Evolutionary conservation across 2,888 invertebrate species (phyloP), one percentile per base, ranked within the genome.

Genomic region (Cryptus viduatorius): DNA sequence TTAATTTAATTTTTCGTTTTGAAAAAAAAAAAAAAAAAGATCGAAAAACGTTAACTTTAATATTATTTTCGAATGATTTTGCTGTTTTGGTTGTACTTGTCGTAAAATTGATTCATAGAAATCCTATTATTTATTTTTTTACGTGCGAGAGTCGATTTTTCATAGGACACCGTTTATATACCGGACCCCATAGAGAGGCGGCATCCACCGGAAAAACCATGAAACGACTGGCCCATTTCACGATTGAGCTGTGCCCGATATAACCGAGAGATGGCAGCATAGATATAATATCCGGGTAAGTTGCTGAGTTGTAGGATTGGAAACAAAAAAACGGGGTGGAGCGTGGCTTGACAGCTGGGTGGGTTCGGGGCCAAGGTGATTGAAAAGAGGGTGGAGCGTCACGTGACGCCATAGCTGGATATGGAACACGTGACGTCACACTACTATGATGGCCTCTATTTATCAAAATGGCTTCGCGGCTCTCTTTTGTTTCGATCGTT

Each of bases 331-430:
- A 93, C 91, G 91, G 93, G 93, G 93, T 93, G 93, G 93, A 93
- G 93, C 93, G 90, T 91, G 89, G 84, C 91, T 91, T 93, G 93
- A 93, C 93, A 93, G 92, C 92, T 93, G 94, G 94, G 94, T 93
- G 94, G 93, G 93, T 93, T 93, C 92, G 91, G 92, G 91, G 91
- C 92, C 92, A 92, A 92, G 94, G 94, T 95, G 95, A 95, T 95
- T 95, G 95, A 95, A 94, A 94, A 94, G 94, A 94, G 95, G 95
- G 95, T 95, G 95, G 95, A 95, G 95, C 93, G 93, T 93, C 93
- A 94, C 93, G 93, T 94, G 93, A 94, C 92, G 93, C 93, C 93
- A 93, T 93, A 90, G 90, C 89, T 91, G 92, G 89, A 91, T 92
- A 91, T 92, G 91, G 91, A 91, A 90, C 84, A 91, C 75, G 87